A percentile compares a stretch with the other conserved stretches of the same genome.
These are phyloP conservation scores for Lepidochitona cinerea DNA, from an alignment of 2,888 invertebrate genomes.

Conservation along the genomic window DNA sequence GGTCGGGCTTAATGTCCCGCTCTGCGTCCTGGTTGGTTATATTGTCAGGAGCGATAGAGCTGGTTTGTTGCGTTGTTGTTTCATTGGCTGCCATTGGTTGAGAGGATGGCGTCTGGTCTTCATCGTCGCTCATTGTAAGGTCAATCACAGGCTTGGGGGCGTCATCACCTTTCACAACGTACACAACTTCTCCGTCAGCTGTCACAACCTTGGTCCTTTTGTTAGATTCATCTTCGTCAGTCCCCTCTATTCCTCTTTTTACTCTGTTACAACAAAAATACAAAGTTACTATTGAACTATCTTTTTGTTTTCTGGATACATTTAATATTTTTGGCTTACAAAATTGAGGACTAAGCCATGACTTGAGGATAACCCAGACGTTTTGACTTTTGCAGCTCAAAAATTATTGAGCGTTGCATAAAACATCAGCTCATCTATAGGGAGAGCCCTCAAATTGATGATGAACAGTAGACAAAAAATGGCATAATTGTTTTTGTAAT, in stretches of 20 bases:
- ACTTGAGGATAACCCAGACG: no score
- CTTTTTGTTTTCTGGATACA: no score
- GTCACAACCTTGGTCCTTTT: background rate
- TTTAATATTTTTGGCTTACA: no score
- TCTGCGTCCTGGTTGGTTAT: background rate
- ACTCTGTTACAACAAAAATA: background rate
- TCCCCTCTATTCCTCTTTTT: background rate
- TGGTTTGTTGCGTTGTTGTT: background rate
- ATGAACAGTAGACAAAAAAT: no score
- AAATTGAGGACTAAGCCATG: no score
- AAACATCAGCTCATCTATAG: no score
- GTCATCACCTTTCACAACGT: background rate
- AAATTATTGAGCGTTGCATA: no score
- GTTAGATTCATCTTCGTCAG: background rate
- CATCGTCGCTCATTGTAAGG: background rate
- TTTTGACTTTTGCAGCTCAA: no score
- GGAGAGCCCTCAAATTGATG: no score
- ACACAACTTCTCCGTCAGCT: background rate
- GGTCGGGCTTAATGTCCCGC: background rate
- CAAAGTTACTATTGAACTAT: background rate
- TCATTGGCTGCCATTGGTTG: background rate
- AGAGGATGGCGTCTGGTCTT: background rate
- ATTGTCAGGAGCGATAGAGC: background rate
- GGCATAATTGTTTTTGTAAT: no score
- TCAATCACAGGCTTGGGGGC: background rate